phyloP scores from a whole-genome alignment of 30 jellyfish, hydroid and myxozoan species.

The Turritopsis rubra region DNA sequence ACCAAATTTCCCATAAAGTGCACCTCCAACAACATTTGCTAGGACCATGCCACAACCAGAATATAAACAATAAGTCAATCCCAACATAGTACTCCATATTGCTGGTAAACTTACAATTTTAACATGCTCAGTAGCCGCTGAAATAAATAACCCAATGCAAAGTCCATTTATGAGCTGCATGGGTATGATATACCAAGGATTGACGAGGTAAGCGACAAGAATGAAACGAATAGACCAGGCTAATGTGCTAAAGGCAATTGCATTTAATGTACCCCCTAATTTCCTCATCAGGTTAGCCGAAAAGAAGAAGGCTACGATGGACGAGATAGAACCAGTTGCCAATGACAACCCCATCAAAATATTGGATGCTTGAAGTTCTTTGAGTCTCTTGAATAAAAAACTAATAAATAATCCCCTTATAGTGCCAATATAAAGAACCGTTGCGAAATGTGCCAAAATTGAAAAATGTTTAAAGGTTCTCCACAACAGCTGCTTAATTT shows the following conservation, averaged over 20 bases:
- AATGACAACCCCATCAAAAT: slow-evolving; percentile 66
- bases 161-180: slow-evolving; percentile 60
- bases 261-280: slow-evolving; percentile 45
- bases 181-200: slow-evolving; percentile 59
- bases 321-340: slow-evolving; percentile 59
- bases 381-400: slow-evolving; percentile 45
- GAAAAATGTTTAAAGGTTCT: slow-evolving; percentile 39
- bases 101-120: slow-evolving; percentile 37
- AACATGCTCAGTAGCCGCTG: slow-evolving; percentile 57
- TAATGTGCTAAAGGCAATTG: slow-evolving; percentile 35
- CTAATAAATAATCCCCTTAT: slow-evolving; percentile 57
- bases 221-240: slow-evolving; percentile 39
- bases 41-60: slow-evolving; percentile 56
- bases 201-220: slow-evolving; percentile 37
- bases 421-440: slow-evolving; percentile 50
- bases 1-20: slow-evolving; percentile 48
- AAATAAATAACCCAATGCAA: slow-evolving; percentile 61
- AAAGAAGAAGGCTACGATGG: slow-evolving; percentile 48
- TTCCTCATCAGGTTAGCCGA: slow-evolving; percentile 34
- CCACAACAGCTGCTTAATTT: slow-evolving; percentile 8
- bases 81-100: slow-evolving; percentile 50
- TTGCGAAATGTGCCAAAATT: slow-evolving; percentile 45
- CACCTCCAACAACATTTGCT: slow-evolving; percentile 58
- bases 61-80: slow-evolving; percentile 40
- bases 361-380: slow-evolving; percentile 30